Conservation (phyloP, 2,113 vertebrate species). For the Tragelaphus scriptus region DNA sequence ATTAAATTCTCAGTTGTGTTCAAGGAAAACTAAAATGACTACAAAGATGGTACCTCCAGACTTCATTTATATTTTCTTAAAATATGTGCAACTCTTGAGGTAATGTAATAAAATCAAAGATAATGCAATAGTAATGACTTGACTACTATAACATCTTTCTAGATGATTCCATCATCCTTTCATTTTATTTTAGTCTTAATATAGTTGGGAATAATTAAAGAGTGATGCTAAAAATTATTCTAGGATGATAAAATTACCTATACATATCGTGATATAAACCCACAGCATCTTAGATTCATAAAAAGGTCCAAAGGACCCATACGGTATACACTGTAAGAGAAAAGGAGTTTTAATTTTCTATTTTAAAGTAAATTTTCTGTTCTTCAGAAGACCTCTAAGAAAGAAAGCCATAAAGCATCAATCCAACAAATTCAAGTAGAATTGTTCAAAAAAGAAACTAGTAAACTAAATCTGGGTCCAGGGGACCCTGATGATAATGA, state of each 20-base stretch:
- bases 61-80: background rate
- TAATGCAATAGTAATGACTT: background rate
- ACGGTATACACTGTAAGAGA: background rate
- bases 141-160: background rate
- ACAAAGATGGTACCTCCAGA: background rate
- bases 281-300: background rate
- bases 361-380: background rate
- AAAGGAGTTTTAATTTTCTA: background rate
- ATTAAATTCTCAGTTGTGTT: background rate
- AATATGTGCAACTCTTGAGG: background rate
- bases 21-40: background rate
- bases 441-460: background rate
- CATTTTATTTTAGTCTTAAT: background rate
- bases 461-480: background rate
- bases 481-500: background rate
- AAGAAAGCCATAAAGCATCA: background rate
- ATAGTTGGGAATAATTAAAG: background rate
- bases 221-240: background rate
- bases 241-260: background rate
- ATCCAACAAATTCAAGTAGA: background rate
- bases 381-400: background rate
- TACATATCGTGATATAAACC: background rate
- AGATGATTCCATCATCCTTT: background rate
- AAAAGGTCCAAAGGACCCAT: background rate
- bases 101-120: background rate